Conservation (phyloP, 2,888 invertebrate genomes). For the Athalia rosae region DNA sequence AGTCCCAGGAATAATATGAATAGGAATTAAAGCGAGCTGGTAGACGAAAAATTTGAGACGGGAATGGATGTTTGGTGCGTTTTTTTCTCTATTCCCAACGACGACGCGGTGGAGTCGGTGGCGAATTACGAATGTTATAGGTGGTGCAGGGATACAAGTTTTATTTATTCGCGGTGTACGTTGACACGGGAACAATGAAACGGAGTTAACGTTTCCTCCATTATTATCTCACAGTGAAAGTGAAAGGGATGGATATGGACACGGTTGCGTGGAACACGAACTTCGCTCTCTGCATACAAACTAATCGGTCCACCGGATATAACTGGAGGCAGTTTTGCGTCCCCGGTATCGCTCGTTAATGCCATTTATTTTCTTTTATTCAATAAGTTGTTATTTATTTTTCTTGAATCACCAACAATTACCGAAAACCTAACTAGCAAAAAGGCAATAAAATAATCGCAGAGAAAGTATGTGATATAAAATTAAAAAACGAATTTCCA, state of each 20-base stretch:
- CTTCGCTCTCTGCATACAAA: conserved; percentile 30
- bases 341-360: background rate
- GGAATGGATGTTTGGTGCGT: background rate
- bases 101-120: too few relatives aligned
- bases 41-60: too few relatives aligned
- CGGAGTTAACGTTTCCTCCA: conserved; percentile 27
- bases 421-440: too few relatives aligned
- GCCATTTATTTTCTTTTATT: conserved; percentile 20
- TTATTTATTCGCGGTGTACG: background rate
- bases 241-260: conserved; percentile 39
- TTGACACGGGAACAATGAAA: background rate
- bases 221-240: conserved; percentile 42
- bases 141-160: background rate
- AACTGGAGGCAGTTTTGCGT: conserved; percentile 21
- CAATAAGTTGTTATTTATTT: background rate
- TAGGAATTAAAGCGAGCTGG: too few relatives aligned
- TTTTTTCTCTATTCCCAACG: background rate
- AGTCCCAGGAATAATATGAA: background rate
- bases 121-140: too few relatives aligned
- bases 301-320: conserved; percentile 41
- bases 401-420: background rate
- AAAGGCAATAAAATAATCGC: too few relatives aligned
- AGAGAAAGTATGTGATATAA: too few relatives aligned
- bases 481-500: too few relatives aligned
- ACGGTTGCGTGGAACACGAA: conserved; percentile 43